phyloP scores from a whole-genome alignment of 2,797 vertebrate genomes.

The Crax fasciolata region DNA sequence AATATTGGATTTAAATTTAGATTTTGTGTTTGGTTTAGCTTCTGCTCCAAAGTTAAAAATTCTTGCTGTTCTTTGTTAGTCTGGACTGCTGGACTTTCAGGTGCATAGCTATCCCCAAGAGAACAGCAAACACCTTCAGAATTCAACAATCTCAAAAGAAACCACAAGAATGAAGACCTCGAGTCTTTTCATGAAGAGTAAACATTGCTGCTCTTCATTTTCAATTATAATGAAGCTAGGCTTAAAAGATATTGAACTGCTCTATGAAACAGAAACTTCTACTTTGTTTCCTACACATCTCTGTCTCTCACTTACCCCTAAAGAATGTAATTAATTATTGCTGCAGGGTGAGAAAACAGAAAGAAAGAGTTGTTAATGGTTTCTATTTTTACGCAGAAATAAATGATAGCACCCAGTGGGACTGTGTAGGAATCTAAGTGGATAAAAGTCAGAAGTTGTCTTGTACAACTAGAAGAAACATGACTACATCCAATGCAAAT shows the following conservation, averaged over 20 bases:
- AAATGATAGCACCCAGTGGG: not conserved
- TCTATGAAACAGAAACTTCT: not conserved
- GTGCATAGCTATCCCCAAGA: not conserved
- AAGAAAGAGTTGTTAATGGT: slow-evolving; percentile 22
- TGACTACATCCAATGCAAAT: not conserved
- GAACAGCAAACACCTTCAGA: not conserved
- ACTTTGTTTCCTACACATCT: not conserved
- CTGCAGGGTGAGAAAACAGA: slow-evolving; percentile 6
- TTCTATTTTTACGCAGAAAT: slow-evolving; percentile 49
- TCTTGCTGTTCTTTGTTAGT: not conserved
- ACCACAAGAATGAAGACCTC: not conserved
- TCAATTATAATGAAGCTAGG: not conserved
- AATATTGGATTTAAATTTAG: not conserved
- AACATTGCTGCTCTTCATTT: not conserved
- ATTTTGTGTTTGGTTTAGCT: not conserved
- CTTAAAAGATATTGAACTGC: not conserved
- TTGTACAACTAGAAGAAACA: not conserved
- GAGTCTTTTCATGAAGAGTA: not conserved
- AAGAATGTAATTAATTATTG: slow-evolving; percentile 46
- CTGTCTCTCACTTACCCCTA: not conserved
- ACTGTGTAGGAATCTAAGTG: not conserved
- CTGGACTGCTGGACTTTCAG: not conserved
- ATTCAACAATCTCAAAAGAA: not conserved
- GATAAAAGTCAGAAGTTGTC: not conserved
- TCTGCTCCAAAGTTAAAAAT: not conserved